Evolutionary conservation across 2,113 vertebrate genomes (phyloP).

Genomic region (Typhlomys cinereus): DNA sequence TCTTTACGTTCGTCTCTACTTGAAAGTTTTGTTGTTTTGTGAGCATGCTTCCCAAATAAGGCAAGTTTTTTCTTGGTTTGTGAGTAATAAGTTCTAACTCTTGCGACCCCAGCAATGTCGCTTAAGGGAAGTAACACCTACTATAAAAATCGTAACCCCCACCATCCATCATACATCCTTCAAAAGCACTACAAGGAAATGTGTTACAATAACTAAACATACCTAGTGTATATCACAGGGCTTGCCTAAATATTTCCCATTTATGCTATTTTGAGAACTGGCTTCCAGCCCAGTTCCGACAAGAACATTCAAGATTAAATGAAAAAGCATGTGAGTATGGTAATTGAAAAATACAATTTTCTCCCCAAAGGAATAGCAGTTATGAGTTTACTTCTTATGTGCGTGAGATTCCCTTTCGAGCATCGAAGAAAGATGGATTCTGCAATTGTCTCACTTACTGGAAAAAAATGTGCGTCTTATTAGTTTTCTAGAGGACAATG

Average conservation of each 20-base stretch:
- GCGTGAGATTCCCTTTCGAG: slow-evolving; percentile 51
- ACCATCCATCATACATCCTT: slow-evolving; percentile 64
- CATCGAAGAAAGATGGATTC: slow-evolving; percentile 54
- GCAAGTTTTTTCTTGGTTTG: not conserved
- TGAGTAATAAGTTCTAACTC: slow-evolving; percentile 28
- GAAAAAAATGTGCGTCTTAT: slow-evolving; percentile 65
- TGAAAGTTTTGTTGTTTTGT: slow-evolving; percentile 33
- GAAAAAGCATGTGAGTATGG: slow-evolving; percentile 50
- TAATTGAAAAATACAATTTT: slow-evolving; percentile 61
- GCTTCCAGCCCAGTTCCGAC: slow-evolving; percentile 72
- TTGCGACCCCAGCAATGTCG: slow-evolving; percentile 37
- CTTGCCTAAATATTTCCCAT: slow-evolving; percentile 79
- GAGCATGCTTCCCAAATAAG: not conserved
- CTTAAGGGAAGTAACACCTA: slow-evolving; percentile 66
- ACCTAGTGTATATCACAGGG: slow-evolving; percentile 65
- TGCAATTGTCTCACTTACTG: slow-evolving; percentile 52
- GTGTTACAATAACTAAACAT: slow-evolving; percentile 73
- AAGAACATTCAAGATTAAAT: slow-evolving; percentile 65
- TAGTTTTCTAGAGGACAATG: slow-evolving; percentile 59
- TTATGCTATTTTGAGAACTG: slow-evolving; percentile 80
- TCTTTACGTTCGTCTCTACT: not conserved
- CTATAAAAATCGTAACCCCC: slow-evolving; percentile 47
- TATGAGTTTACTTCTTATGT: slow-evolving; percentile 52
- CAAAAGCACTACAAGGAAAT: slow-evolving; percentile 66
- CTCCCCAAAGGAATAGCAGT: slow-evolving; percentile 32